Evolutionary conservation across 2,888 invertebrate genomes (phyloP).

Genomic region (Macroteleia sp.): DNA sequence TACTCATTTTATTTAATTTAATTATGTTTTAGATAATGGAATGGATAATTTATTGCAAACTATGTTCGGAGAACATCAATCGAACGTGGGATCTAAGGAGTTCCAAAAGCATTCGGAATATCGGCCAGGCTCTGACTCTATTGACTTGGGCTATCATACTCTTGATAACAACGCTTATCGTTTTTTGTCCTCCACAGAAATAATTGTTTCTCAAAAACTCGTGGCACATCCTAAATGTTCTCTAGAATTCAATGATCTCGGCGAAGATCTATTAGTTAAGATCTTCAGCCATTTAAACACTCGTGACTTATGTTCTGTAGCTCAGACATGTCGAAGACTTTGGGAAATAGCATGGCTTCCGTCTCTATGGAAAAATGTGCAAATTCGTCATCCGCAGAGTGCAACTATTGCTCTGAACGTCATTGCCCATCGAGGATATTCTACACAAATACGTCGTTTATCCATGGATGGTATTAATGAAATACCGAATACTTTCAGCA

Average conservation of each 20-base stretch:
- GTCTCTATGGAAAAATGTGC: conserved; percentile 86
- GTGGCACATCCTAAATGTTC: conserved; percentile 26
- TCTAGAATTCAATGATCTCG: conserved; percentile 71
- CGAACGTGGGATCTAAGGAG: conserved; percentile 68
- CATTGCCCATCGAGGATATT: conserved; percentile 75
- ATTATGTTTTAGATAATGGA: conserved; percentile 82
- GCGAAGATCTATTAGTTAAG: conserved; percentile 88
- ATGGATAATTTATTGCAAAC: conserved; percentile 79
- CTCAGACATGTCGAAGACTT: conserved; percentile 90
- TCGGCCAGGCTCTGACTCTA: conserved; percentile 75
- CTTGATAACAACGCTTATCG: conserved; percentile 79
- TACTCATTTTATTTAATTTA: too few relatives aligned
- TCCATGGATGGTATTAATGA: conserved; percentile 76
- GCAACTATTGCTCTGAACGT: conserved; percentile 73
- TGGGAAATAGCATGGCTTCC: conserved; percentile 92
- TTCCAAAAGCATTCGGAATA: conserved; percentile 74
- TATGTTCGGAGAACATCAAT: conserved; percentile 73
- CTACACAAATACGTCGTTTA: conserved; percentile 73
- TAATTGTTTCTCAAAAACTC: conserved; percentile 64
- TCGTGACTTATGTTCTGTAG: conserved; percentile 89
- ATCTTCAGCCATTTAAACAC: conserved; percentile 90
- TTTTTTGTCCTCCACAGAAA: conserved; percentile 72
- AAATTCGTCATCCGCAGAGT: conserved; percentile 76
- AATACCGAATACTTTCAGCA: conserved; percentile 72
- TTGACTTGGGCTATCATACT: conserved; percentile 80